Percentiles rank a stretch among this genome's conserved stretches.
Conservation (phyloP, 92 coral and sea anemone species). For the Palythoa heliodiscus region DNA sequence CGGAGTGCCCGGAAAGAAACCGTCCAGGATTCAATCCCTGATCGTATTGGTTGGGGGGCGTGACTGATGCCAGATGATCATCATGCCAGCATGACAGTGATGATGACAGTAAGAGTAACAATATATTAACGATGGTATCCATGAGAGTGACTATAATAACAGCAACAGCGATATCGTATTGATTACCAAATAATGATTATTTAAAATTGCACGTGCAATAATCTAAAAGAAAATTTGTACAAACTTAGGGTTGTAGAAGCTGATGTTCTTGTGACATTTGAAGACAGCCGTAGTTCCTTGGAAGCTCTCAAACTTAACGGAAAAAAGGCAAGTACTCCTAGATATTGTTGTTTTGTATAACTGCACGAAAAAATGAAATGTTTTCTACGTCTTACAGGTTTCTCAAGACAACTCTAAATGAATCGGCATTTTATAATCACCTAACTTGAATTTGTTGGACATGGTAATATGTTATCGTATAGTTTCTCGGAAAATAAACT, state of each 20-base stretch:
- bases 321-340: conserved; percentile 61
- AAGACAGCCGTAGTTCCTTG: conserved; percentile 92
- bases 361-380: background rate
- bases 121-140: no score
- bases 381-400: background rate
- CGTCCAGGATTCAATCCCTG: no score
- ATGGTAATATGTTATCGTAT: background rate
- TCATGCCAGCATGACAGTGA: background rate
- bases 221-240: background rate
- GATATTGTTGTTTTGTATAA: background rate
- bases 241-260: conserved; percentile 82
- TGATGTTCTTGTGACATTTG: conserved; percentile 84
- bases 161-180: no score
- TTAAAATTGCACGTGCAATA: background rate
- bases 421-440: no score
- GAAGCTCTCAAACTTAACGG: conserved; percentile 84
- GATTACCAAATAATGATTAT: background rate
- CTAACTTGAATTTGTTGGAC: no score
- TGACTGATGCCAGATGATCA: no score
- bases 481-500: no score
- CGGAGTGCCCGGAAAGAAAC: no score
- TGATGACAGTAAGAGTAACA: background rate
- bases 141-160: no score
- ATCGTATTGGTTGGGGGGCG: no score
- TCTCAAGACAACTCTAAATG: background rate